Percentiles rank a stretch among this genome's conserved stretches.
phyloP scores from a whole-genome alignment of 2,113 vertebrate species.

The Heterochromis multidens region DNA sequence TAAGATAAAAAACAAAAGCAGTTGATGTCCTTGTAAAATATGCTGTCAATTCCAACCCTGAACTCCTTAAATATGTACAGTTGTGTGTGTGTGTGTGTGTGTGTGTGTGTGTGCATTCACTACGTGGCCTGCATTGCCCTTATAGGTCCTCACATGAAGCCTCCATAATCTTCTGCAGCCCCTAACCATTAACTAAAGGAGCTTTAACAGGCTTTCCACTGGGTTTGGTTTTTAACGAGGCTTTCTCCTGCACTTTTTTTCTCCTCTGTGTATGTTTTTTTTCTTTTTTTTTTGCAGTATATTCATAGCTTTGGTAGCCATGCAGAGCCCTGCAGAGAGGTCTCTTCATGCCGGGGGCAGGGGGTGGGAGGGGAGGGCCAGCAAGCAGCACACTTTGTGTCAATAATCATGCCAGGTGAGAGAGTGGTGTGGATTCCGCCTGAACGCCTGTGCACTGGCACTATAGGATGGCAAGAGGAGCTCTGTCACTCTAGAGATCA shows the following conservation, averaged over 20 bases:
- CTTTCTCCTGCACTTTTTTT: constrained; percentile 67
- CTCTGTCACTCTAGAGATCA: constrained; percentile 57
- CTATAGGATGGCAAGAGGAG: constrained; percentile 59
- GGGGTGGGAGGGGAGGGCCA: constrained; percentile 45
- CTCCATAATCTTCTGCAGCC: constrained; percentile 18
- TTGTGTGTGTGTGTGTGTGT: constrained; percentile 15
- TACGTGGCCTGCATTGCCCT: constrained; percentile 51
- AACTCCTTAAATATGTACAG: constrained; percentile 62
- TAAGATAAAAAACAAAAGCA: constrained; percentile 72
- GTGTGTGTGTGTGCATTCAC: constrained; percentile 42
- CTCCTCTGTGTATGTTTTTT: constrained; percentile 37
- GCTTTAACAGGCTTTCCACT: constrained; percentile 14
- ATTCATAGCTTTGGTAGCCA: constrained; percentile 81
- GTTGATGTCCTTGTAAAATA: constrained; percentile 78
- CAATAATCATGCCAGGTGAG: constrained; percentile 71
- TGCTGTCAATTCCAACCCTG: constrained; percentile 72
- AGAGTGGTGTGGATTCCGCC: constrained; percentile 61
- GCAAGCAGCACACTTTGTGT: constrained; percentile 73
- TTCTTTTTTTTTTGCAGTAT: constrained; percentile 50
- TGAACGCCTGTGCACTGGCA: constrained; percentile 71
- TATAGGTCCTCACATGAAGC: constrained; percentile 49
- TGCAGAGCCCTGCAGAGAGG: constrained; percentile 86
- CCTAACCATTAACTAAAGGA: constrained; percentile 18
- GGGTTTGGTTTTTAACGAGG: constrained; percentile 54
- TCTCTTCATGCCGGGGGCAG: constrained; percentile 84